Conservation (phyloP, 1,140 invertebrate species). For the Neuroterus valhalla region DNA sequence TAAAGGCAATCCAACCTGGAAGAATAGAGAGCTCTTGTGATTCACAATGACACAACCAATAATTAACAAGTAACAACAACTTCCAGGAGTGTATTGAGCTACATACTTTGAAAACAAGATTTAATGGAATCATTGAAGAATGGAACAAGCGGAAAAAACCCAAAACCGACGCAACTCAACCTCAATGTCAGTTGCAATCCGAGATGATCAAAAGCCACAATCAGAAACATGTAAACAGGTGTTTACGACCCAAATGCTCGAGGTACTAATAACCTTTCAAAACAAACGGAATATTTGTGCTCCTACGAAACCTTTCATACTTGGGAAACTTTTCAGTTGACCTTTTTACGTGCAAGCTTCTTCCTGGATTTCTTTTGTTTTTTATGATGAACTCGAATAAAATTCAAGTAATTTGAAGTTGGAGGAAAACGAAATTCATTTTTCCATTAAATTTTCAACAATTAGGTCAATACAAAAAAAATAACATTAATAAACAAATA, state of each 20-base stretch:
- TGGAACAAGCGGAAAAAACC: not conserved
- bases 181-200: not conserved
- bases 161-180: not conserved
- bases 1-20: slow-evolving; percentile 39
- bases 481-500: not conserved
- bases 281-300: not conserved
- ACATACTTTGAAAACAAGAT: not conserved
- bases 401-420: too few relatives aligned
- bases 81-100: not conserved
- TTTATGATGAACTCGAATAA: too few relatives aligned
- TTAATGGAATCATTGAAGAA: not conserved
- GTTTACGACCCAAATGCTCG: not conserved
- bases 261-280: not conserved
- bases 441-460: too few relatives aligned
- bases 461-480: too few relatives aligned
- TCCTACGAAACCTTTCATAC: not conserved
- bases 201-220: too few relatives aligned
- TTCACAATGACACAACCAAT: too few relatives aligned
- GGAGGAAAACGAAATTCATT: too few relatives aligned
- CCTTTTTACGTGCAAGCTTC: not conserved
- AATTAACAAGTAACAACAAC: not conserved
- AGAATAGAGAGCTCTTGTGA: too few relatives aligned
- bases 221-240: too few relatives aligned
- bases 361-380: too few relatives aligned
- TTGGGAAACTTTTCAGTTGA: not conserved